Evolutionary conservation across 2,113 vertebrate genomes (phyloP).

Genomic region (Aegithalos caudatus): DNA sequence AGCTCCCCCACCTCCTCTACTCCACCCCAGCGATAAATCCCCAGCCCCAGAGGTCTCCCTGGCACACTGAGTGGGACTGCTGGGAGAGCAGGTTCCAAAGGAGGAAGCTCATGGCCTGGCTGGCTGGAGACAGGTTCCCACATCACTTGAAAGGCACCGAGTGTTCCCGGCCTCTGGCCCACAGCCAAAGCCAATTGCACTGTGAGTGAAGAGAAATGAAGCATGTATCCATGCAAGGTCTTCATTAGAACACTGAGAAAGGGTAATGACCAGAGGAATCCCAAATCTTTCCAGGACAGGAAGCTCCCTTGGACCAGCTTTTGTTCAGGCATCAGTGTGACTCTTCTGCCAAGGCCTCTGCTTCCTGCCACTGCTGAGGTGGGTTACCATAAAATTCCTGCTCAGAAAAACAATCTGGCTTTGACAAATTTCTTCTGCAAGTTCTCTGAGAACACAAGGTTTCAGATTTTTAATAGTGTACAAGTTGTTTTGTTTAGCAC

Average conservation of each 20-base stretch:
- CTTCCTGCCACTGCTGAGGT: neutral
- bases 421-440: neutral
- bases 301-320: neutral
- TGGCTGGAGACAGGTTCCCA: neutral
- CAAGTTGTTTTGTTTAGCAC: neutral
- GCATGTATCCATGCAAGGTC: neutral
- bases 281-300: neutral
- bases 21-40: fast-evolving
- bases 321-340: neutral
- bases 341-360: neutral
- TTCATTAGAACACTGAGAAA: neutral
- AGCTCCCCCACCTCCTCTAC: neutral
- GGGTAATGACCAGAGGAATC: neutral
- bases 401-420: neutral
- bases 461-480: neutral
- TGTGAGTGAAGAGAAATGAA: neutral
- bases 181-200: fast-evolving
- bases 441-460: neutral
- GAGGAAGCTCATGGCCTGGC: neutral
- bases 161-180: neutral
- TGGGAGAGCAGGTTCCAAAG: neutral
- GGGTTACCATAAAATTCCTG: neutral
- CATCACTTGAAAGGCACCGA: neutral
- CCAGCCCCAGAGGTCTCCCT: fast-evolving
- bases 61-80: neutral